These are phyloP conservation scores for Pseudoatta argentina DNA, from an alignment of 1,140 invertebrate genomes.

Conservation along the genomic window DNA sequence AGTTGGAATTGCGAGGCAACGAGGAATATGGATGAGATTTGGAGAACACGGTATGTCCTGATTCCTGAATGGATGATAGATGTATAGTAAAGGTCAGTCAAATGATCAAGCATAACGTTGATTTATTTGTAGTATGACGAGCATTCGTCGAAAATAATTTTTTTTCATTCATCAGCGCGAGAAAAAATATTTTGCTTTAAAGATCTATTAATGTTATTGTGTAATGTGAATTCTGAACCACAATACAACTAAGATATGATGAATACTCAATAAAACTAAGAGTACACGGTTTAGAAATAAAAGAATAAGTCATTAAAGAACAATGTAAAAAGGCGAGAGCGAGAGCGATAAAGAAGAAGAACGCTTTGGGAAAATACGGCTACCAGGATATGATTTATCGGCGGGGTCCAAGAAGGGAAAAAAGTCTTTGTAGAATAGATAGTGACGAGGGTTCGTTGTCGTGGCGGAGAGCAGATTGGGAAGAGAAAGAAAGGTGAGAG, in stretches of 20 bases:
- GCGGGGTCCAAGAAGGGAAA: background rate
- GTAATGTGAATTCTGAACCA: background rate
- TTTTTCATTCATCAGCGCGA: background rate
- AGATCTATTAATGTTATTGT: background rate
- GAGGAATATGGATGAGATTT: constrained; percentile 54
- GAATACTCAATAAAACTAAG: background rate
- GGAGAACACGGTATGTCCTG: background rate
- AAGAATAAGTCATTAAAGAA: constrained; percentile 38
- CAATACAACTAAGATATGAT: no score
- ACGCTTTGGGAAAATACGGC: constrained; percentile 28
- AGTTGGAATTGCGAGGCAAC: constrained; percentile 22
- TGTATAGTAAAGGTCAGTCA: background rate
- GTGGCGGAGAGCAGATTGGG: constrained; percentile 17
- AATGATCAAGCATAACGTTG: background rate
- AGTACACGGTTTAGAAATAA: background rate
- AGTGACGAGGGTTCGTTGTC: constrained; percentile 65
- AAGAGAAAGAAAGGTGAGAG: background rate
- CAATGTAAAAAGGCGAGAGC: background rate
- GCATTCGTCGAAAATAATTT: background rate
- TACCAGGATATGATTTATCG: constrained; percentile 58
- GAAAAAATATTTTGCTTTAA: background rate
- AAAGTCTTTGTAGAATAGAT: constrained; percentile 62
- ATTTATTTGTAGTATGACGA: background rate
- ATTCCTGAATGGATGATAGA: background rate
- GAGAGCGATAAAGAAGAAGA: constrained; percentile 45